These are phyloP conservation scores for Opisthograptis luteolata DNA, from an alignment of 2,888 invertebrate genomes.

Conservation along the genomic window DNA sequence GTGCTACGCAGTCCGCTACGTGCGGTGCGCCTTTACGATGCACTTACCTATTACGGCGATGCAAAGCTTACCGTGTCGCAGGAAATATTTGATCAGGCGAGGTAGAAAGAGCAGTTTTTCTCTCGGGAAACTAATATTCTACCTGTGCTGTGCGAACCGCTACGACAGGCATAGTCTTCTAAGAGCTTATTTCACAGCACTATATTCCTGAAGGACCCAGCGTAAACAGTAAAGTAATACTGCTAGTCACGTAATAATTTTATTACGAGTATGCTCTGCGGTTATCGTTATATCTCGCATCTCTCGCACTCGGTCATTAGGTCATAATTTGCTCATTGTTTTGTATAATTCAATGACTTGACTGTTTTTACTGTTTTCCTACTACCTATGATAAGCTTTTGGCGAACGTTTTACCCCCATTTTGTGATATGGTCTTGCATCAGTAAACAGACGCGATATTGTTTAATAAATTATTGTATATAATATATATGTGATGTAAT, in stretches of 20 bases:
- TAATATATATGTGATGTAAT: too few relatives aligned
- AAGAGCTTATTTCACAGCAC: neutral
- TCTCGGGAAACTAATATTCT: too few relatives aligned
- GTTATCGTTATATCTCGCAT: slow-evolving; percentile 4
- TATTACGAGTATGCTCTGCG: neutral
- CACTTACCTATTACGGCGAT: too few relatives aligned
- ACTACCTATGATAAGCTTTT: slow-evolving; percentile 6
- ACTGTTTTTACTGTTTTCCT: slow-evolving; percentile 16
- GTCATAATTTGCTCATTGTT: slow-evolving; percentile 24
- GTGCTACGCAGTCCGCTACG: slow-evolving; percentile 92
- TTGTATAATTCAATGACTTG: slow-evolving; percentile 25
- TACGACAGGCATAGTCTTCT: neutral
- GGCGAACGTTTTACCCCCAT: slow-evolving; percentile 14
- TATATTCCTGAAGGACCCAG: too few relatives aligned
- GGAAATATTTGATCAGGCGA: too few relatives aligned
- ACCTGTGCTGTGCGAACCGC: too few relatives aligned
- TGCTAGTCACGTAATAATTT: slow-evolving; percentile 23
- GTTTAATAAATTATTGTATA: neutral
- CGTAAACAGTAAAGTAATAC: neutral
- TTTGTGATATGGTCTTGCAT: slow-evolving; percentile 9
- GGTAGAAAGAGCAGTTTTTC: too few relatives aligned
- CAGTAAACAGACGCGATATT: too few relatives aligned
- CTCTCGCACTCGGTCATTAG: slow-evolving; percentile 23
- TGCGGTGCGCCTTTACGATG: too few relatives aligned
- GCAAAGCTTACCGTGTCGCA: too few relatives aligned